Percentiles rank a stretch among this genome's conserved stretches.
Evolutionary conservation across 1,140 invertebrate species (phyloP).

Genomic region (Sminthurinus signatus): DNA sequence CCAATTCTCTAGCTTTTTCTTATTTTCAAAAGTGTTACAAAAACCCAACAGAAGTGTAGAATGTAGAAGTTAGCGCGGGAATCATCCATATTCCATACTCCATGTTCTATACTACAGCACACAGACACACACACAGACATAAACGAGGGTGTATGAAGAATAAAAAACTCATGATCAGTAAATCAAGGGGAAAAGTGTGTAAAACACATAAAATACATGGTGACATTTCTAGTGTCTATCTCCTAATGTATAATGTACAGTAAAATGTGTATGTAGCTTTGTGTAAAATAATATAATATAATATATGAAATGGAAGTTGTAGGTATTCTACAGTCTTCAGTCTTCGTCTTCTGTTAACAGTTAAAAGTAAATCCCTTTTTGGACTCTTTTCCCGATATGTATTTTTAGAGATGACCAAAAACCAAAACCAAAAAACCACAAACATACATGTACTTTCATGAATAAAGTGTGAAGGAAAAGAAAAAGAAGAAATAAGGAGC

Average conservation of each 20-base stretch:
- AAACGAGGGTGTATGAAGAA: background rate
- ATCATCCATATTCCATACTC: background rate
- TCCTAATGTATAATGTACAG: background rate
- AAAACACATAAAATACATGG: conserved; percentile 8
- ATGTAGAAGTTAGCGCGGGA: background rate
- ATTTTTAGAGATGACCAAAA: too few relatives aligned
- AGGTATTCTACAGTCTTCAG: too few relatives aligned
- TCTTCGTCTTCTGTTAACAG: too few relatives aligned
- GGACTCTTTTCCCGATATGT: too few relatives aligned
- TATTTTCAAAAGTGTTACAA: background rate
- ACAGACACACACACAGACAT: background rate
- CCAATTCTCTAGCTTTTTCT: background rate
- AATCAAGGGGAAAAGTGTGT: conserved; percentile 25
- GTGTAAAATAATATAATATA: background rate
- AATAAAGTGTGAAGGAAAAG: too few relatives aligned
- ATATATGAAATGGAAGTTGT: too few relatives aligned
- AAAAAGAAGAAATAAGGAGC: too few relatives aligned
- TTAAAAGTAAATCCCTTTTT: too few relatives aligned
- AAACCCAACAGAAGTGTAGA: background rate
- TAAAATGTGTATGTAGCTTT: background rate
- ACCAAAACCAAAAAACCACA: too few relatives aligned
- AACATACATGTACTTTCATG: too few relatives aligned
- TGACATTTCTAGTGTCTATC: background rate
- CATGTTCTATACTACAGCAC: background rate
- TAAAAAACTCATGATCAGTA: conserved; percentile 34